A percentile compares a stretch with the other conserved stretches of the same genome.
Conservation (phyloP, 2,113 vertebrate species). For the Nyctibius bracteatus region DNA sequence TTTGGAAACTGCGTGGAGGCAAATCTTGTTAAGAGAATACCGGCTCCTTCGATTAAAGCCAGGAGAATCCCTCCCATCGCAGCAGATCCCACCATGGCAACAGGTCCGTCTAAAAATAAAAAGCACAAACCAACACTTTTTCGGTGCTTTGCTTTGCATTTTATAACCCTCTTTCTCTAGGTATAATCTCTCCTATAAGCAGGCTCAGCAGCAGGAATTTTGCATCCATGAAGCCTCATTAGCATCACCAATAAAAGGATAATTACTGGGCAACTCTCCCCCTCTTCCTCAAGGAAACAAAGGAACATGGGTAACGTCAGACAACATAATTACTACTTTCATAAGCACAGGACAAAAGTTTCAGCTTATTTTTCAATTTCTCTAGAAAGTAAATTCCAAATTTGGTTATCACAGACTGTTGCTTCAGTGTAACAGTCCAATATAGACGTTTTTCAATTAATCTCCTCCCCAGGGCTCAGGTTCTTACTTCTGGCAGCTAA, state of each 20-base stretch:
- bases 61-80: slow-evolving; percentile 94
- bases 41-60: slow-evolving; percentile 93
- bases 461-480: neutral
- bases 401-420: too few relatives aligned
- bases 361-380: neutral
- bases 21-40: slow-evolving; percentile 91
- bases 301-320: accelerated
- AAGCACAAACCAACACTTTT: neutral
- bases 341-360: neutral
- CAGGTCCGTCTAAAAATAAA: slow-evolving; percentile 81
- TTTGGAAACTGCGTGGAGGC: slow-evolving; percentile 91
- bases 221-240: neutral
- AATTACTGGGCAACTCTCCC: neutral
- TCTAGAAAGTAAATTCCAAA: neutral
- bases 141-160: too few relatives aligned
- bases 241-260: neutral
- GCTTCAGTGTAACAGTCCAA: too few relatives aligned
- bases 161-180: neutral
- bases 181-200: neutral
- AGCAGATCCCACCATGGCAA: slow-evolving; percentile 94
- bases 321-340: neutral
- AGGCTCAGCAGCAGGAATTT: neutral
- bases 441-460: neutral
- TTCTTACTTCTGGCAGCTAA: slow-evolving; percentile 94
- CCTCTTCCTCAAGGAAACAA: neutral